Conservation (phyloP, 2,113 vertebrate species). For the Erythrocercus mccallii region DNA sequence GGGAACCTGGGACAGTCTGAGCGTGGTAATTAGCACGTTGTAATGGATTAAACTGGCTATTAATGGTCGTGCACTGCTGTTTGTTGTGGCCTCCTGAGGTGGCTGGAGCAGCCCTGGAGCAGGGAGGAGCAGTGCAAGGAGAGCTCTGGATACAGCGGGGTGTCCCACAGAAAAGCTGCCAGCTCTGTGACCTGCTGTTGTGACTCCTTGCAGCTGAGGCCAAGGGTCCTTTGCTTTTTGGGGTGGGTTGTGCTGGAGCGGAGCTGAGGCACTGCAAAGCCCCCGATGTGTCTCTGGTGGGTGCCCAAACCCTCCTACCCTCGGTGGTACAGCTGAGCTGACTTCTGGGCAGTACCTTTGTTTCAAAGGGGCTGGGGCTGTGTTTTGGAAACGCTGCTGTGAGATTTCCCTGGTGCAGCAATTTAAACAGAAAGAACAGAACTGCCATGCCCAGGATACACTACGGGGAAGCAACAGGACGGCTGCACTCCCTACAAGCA, state of each 20-base stretch:
- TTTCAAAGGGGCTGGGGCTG: not conserved
- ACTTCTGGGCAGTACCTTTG: not conserved
- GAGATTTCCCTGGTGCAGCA: not conserved
- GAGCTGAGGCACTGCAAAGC: not conserved
- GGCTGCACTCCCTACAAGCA: not conserved
- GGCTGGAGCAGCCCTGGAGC: not conserved
- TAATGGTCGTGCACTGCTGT: not conserved
- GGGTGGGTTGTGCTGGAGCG: not conserved
- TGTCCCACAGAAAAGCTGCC: not conserved
- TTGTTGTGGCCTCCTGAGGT: not conserved
- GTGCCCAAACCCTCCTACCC: not conserved
- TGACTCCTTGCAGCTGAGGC: not conserved
- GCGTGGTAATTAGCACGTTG: not conserved
- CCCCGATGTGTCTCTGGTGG: not conserved
- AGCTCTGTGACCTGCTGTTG: not conserved
- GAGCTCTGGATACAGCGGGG: not conserved
- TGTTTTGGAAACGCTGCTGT: not conserved
- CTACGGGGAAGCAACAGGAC: not conserved
- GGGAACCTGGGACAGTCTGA: not conserved
- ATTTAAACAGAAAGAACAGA: not conserved
- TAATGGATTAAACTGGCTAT: not conserved
- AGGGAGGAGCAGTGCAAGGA: not conserved
- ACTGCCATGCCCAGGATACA: fast-evolving
- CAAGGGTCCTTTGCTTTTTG: not conserved
- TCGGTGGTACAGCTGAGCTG: not conserved